A percentile compares a stretch with the other conserved stretches of the same genome.
Conservation (phyloP, 2,113 vertebrate species). For the Scophthalmus maximus region DNA sequence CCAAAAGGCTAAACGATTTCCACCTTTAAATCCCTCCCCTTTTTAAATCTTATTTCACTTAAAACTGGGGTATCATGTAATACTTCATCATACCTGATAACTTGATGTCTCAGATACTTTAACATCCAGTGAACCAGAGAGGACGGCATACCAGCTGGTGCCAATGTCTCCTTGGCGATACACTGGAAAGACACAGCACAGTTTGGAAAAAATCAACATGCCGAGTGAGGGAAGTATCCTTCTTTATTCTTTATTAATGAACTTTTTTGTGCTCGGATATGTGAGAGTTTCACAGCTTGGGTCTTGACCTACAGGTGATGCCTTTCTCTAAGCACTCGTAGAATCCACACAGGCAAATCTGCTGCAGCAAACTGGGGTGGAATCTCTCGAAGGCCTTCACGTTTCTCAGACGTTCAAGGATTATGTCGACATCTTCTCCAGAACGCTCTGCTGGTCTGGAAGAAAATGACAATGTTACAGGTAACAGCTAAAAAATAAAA, state of each 20-base stretch:
- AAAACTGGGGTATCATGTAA: not conserved
- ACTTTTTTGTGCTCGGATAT: not conserved
- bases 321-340: slow-evolving; percentile 97
- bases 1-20: not conserved
- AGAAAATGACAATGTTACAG: not conserved
- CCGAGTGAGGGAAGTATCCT: not conserved
- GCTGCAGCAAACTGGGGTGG: slow-evolving; percentile 92
- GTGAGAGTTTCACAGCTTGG: not conserved
- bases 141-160: slow-evolving; percentile 96
- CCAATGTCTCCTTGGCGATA: slow-evolving; percentile 98
- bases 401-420: slow-evolving; percentile 91
- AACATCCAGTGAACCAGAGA: slow-evolving; percentile 96
- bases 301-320: slow-evolving; percentile 89
- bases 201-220: not conserved
- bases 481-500: slow-evolving; percentile 7
- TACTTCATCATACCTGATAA: slow-evolving; percentile 86
- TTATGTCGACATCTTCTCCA: slow-evolving; percentile 95
- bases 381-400: slow-evolving; percentile 97
- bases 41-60: not conserved
- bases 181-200: slow-evolving; percentile 81
- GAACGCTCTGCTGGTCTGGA: slow-evolving; percentile 93
- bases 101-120: slow-evolving; percentile 96
- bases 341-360: slow-evolving; percentile 95
- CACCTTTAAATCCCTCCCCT: not conserved
- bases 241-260: not conserved